Evolutionary conservation across 2,888 invertebrate genomes (phyloP).

Genomic region (Brachyptera putata): DNA sequence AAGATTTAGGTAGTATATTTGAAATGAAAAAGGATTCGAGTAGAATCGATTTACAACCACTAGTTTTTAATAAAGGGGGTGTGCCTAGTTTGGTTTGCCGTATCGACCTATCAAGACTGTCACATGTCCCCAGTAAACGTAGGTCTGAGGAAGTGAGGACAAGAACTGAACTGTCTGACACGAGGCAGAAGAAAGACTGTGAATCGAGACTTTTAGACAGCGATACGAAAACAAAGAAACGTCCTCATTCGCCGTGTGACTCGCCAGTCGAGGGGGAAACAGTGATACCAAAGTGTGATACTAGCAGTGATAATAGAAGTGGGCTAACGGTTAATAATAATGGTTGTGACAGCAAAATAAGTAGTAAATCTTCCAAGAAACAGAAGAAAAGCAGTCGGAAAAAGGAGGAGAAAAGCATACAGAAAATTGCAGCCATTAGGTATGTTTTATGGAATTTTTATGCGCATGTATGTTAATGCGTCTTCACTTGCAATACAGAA

Average conservation of each 20-base stretch:
- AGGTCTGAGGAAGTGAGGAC: conserved; percentile 49
- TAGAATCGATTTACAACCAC: too few species aligned
- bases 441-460: too few species aligned
- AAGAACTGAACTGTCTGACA: conserved; percentile 49
- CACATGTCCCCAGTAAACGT: conserved; percentile 42
- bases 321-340: conserved; percentile 34
- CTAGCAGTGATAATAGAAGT: conserved; percentile 32
- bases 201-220: not conserved
- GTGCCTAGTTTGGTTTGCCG: conserved; percentile 44
- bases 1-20: conserved; percentile 22
- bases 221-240: conserved; percentile 16
- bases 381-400: conserved; percentile 29
- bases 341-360: conserved; percentile 32
- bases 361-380: conserved; percentile 31
- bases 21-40: too few species aligned
- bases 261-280: conserved; percentile 22
- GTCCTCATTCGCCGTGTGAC: conserved; percentile 21
- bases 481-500: too few species aligned
- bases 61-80: too few species aligned
- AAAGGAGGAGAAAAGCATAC: not conserved
- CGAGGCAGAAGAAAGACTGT: conserved; percentile 41
- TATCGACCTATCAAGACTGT: conserved; percentile 46
- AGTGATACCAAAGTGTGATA: conserved; percentile 32
- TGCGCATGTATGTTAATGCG: too few species aligned
- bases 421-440: conserved; percentile 4